Evolutionary conservation across 1,140 invertebrate species (phyloP).

Genomic region (honey bee (Apis mellifera)): Amel_HAv3.1 CM009946.2:2581501-2582000

Average conservation of each 20-base stretch:
- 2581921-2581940: not conserved
- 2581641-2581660: constrained; percentile 36
- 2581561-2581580: no score
- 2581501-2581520: no score
- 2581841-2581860: constrained; percentile 9
- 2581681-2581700: constrained; percentile 50
- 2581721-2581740: not conserved
- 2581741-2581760: constrained; percentile 13
- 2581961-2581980: not conserved
- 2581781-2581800: constrained; percentile 25
- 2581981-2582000: not conserved
- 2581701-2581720: not conserved
- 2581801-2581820: not conserved
- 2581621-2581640: not conserved
- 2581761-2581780: not conserved
- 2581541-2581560: no score
- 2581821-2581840: not conserved
- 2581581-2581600: no score
- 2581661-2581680: constrained; percentile 36
- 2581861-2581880: not conserved
- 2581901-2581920: not conserved
- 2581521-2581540: no score
- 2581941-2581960: not conserved
- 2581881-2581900: constrained; percentile 6
- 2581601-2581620: not conserved